A percentile compares a stretch with the other conserved stretches of the same genome.
phyloP scores from a whole-genome alignment of 2,797 vertebrate species.

The Oophaga sylvatica region DNA sequence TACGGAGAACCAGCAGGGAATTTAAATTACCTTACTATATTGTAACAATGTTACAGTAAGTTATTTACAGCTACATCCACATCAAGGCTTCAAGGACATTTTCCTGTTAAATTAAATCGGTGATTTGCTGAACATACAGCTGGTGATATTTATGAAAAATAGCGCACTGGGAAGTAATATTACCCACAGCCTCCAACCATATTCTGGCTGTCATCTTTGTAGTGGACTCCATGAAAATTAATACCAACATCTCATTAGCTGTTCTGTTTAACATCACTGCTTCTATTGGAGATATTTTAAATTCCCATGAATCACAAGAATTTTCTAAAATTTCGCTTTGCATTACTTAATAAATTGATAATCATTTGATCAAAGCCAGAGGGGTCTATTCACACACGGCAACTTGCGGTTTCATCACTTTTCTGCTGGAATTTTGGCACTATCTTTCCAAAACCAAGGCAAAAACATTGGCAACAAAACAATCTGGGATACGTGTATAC shows the following conservation, averaged over 20 bases:
- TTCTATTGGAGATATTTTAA: not conserved
- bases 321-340: not conserved
- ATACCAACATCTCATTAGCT: not conserved
- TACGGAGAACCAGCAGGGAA: conserved; percentile 34
- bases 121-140: conserved; percentile 19
- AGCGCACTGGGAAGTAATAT: not conserved
- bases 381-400: not conserved
- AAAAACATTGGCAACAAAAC: not conserved
- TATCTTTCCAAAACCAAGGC: not conserved
- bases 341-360: not conserved
- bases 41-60: conserved; percentile 16
- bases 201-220: conserved; percentile 4
- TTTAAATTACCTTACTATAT: conserved; percentile 22
- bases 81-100: conserved; percentile 44
- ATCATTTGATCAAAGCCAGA: not conserved
- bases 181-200: not conserved
- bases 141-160: conserved; percentile 4
- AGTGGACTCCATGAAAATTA: not conserved
- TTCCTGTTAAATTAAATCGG: conserved; percentile 30
- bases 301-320: too few species aligned
- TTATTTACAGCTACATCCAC: conserved; percentile 48
- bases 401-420: not conserved
- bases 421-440: not conserved
- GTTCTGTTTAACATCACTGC: not conserved
- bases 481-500: not conserved